Evolutionary conservation across 2,888 invertebrate species (phyloP).

Genomic region (Ennomos erosarius): DNA sequence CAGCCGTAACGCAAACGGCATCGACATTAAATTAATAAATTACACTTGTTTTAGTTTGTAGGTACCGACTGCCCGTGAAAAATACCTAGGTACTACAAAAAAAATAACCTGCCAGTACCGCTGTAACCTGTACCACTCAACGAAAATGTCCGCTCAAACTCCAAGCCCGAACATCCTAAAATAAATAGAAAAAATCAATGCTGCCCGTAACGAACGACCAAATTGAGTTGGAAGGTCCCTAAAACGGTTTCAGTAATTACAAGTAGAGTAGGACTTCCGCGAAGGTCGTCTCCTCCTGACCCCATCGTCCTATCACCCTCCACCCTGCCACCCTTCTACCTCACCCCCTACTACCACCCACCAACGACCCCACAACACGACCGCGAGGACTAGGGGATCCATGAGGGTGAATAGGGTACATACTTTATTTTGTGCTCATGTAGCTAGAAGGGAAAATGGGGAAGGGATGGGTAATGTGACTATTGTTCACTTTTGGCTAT

Average conservation of each 20-base stretch:
- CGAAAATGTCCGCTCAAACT: constrained; percentile 3
- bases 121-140: neutral
- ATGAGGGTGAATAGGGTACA: constrained; percentile 16
- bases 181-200: constrained; percentile 46
- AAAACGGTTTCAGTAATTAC: constrained; percentile 59
- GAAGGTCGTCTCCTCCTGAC: constrained; percentile 57
- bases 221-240: constrained; percentile 55
- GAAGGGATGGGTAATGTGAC: constrained; percentile 13
- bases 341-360: constrained; percentile 30
- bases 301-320: constrained; percentile 24
- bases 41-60: no score
- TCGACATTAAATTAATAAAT: no score
- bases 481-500: constrained; percentile 20
- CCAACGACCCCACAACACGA: constrained; percentile 35
- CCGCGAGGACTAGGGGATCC: constrained; percentile 29
- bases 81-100: neutral
- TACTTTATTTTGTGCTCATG: constrained; percentile 13
- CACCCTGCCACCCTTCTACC: constrained; percentile 21
- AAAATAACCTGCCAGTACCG: no score
- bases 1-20: no score
- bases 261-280: constrained; percentile 59
- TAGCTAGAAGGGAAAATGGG: constrained; percentile 17
- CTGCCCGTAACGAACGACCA: constrained; percentile 40
- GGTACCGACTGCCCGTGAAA: neutral
- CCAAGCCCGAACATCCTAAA: constrained; percentile 14